Evolutionary conservation across 2,888 invertebrate species (phyloP).

Genomic region (Orchestes rusci): DNA sequence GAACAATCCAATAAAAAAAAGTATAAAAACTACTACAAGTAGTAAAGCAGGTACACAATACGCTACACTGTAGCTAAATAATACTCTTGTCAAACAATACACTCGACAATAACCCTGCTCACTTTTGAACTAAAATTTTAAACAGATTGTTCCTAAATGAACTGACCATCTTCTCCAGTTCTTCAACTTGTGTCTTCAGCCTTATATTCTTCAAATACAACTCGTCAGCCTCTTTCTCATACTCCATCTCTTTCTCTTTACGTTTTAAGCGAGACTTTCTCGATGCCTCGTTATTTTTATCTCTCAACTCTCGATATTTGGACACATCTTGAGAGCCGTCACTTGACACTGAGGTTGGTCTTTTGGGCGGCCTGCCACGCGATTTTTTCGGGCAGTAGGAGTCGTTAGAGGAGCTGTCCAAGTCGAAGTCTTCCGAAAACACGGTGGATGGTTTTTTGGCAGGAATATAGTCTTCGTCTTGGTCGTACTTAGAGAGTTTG

Average conservation of each 20-base stretch:
- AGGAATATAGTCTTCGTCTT: slow-evolving; percentile 39
- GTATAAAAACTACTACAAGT: too few relatives aligned
- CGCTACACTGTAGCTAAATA: too few relatives aligned
- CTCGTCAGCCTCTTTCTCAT: slow-evolving; percentile 45
- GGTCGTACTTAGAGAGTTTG: slow-evolving; percentile 25
- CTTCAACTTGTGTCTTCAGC: slow-evolving; percentile 57
- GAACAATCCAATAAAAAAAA: too few relatives aligned
- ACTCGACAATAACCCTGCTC: too few relatives aligned
- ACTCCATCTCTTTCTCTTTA: slow-evolving; percentile 50
- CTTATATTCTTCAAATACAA: slow-evolving; percentile 58
- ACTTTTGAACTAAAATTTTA: slow-evolving; percentile 54
- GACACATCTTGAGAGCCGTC: slow-evolving; percentile 43
- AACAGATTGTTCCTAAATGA: slow-evolving; percentile 59
- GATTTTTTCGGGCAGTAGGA: slow-evolving; percentile 24
- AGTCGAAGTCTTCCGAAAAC: slow-evolving; percentile 11
- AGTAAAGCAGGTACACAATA: too few relatives aligned
- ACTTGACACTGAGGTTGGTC: slow-evolving; percentile 43
- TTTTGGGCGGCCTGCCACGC: slow-evolving; percentile 50
- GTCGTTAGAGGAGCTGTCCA: slow-evolving; percentile 26
- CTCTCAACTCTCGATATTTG: slow-evolving; percentile 61
- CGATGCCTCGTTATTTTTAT: slow-evolving; percentile 74
- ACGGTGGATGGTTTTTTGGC: slow-evolving; percentile 23
- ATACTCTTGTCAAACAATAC: too few relatives aligned
- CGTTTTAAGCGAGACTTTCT: slow-evolving; percentile 66
- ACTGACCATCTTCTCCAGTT: slow-evolving; percentile 61